Conservation (phyloP, 1,140 invertebrate species). For the Temnothorax nylanderi region DNA sequence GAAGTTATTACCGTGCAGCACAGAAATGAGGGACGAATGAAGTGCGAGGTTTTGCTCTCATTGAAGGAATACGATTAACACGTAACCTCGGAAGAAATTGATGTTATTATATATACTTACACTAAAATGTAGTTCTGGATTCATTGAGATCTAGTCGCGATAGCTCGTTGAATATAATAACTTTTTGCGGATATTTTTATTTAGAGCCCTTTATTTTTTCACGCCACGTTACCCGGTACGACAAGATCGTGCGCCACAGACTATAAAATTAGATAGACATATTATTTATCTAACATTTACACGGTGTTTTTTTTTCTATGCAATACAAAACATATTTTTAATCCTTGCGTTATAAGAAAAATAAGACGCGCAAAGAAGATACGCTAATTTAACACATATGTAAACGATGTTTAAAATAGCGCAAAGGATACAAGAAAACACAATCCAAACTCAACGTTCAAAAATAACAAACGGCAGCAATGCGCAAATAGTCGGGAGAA, state of each 20-base stretch:
- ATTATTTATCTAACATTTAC: neutral
- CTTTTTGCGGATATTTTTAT: neutral
- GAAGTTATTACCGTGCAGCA: constrained; percentile 29
- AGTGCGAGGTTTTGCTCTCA: constrained; percentile 36
- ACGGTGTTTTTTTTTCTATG: neutral
- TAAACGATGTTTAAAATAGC: neutral
- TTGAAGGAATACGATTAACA: constrained; percentile 39
- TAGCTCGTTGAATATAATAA: neutral
- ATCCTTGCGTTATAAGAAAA: neutral
- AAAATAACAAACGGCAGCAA: neutral
- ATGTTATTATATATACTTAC: constrained; percentile 16
- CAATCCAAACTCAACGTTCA: neutral
- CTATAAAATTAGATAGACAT: neutral
- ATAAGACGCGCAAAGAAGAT: neutral
- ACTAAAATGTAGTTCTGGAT: neutral
- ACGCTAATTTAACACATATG: neutral
- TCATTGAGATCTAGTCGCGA: neutral
- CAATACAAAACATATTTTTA: neutral
- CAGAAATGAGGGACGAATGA: constrained; percentile 15
- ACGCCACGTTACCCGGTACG: neutral
- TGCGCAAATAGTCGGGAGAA: neutral
- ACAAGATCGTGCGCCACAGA: too few species aligned
- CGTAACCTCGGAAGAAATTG: constrained; percentile 47
- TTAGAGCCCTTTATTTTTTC: neutral
- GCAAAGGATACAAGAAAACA: neutral